Evolutionary conservation across 30 jellyfish, hydroid and myxozoan genomes (phyloP).

Genomic region (Mastigias papua): DNA sequence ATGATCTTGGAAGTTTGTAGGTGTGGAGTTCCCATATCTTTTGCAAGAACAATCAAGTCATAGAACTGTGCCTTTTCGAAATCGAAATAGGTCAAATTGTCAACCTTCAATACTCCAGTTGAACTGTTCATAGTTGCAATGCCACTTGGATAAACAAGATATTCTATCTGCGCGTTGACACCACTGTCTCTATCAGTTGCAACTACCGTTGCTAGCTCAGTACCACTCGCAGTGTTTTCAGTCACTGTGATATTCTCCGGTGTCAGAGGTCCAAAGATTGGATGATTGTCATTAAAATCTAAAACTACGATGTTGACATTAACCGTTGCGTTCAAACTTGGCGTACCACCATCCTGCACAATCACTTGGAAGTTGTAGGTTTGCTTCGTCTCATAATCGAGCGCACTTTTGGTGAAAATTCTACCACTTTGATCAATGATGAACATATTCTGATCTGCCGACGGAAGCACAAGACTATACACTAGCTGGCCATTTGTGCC

Average conservation of each 20-base stretch:
- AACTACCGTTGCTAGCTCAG: conserved; percentile 59
- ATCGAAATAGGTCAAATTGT: conserved; percentile 52
- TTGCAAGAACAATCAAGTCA: conserved; percentile 72
- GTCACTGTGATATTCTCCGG: conserved; percentile 54
- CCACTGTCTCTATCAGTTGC: conserved; percentile 85
- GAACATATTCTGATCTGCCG: conserved; percentile 44
- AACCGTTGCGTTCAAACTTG: conserved; percentile 62
- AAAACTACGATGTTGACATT: conserved; percentile 42
- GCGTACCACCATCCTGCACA: conserved; percentile 67
- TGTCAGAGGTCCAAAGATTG: conserved; percentile 55
- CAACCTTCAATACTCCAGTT: conserved; percentile 76
- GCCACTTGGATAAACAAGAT: conserved; percentile 79
- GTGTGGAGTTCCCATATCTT: conserved; percentile 89
- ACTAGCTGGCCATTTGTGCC: conserved; percentile 73
- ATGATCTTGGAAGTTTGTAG: conserved; percentile 57
- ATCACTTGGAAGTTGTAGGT: conserved; percentile 55
- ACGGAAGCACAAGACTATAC: conserved; percentile 67
- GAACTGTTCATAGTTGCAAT: conserved; percentile 53
- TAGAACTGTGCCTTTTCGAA: conserved; percentile 75
- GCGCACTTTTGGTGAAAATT: conserved; percentile 38
- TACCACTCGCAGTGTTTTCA: conserved; percentile 83
- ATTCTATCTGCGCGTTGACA: conserved; percentile 59
- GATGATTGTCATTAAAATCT: conserved; percentile 91
- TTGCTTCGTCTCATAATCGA: conserved; percentile 73
- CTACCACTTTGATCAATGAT: conserved; percentile 78